phyloP scores from a whole-genome alignment of 2,888 invertebrate genomes.

The Hydrotaea cyrtoneurina region DNA sequence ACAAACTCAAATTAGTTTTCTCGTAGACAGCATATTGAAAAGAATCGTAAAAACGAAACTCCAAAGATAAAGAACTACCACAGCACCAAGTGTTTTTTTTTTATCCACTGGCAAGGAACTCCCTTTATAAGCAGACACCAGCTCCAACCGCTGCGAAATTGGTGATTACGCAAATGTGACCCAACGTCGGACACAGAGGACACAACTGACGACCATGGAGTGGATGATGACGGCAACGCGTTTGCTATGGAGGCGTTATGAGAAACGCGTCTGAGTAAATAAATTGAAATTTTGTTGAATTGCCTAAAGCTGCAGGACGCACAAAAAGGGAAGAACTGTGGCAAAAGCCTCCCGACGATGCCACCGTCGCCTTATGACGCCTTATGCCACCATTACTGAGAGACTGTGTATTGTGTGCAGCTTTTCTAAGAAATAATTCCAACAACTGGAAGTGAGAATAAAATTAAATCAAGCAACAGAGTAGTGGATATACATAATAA shows the following conservation, averaged over 20 bases:
- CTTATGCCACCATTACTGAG: slow-evolving; percentile 26
- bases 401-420: slow-evolving; percentile 20
- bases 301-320: slow-evolving; percentile 54
- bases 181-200: background rate
- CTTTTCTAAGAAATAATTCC: slow-evolving; percentile 41
- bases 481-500: slow-evolving; percentile 1
- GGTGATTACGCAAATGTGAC: background rate
- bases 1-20: background rate
- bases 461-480: slow-evolving; percentile 25
- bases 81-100: background rate
- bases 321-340: background rate
- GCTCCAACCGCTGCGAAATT: background rate
- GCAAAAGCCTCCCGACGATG: background rate
- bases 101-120: background rate
- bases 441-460: slow-evolving; percentile 49
- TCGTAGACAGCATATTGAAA: background rate
- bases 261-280: slow-evolving; percentile 60
- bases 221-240: background rate
- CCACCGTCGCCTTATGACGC: background rate
- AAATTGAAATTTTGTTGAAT: slow-evolving; percentile 65
- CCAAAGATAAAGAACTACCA: background rate
- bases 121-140: background rate
- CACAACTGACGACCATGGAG: background rate
- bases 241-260: background rate
- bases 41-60: background rate